Evolutionary conservation across 64 coral and sea anemone genomes (phyloP).

Genomic region (Astreopora myriophthalma): DNA sequence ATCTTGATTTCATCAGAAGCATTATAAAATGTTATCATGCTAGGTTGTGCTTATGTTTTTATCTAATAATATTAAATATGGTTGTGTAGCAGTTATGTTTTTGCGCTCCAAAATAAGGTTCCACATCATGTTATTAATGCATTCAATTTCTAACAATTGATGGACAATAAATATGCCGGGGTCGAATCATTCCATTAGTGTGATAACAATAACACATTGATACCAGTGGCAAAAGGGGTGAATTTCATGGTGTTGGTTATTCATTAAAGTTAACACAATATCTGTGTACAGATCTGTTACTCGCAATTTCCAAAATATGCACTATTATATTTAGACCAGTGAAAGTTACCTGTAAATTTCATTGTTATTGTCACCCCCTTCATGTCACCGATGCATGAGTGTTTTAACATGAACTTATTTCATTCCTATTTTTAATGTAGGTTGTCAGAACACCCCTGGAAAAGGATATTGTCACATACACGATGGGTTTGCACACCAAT

Average conservation of each 20-base stretch:
- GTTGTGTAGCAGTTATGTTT: background rate
- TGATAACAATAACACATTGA: background rate
- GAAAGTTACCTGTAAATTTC: background rate
- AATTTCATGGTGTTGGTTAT: background rate
- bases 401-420: background rate
- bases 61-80: background rate
- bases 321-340: background rate
- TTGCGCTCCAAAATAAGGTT: background rate
- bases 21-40: background rate
- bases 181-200: background rate
- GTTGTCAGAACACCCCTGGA: slow-evolving; percentile 35
- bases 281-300: background rate
- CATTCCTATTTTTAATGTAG: slow-evolving; percentile 7
- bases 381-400: background rate
- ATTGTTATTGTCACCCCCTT: background rate
- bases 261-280: background rate
- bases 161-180: background rate
- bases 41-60: background rate
- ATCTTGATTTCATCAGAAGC: background rate
- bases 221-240: background rate
- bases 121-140: background rate
- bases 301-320: background rate
- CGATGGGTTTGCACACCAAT: background rate
- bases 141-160: background rate
- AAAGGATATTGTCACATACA: slow-evolving; percentile 16